Conservation (phyloP, 2,797 vertebrate species). For the Macrochelys suwanniensis region DNA sequence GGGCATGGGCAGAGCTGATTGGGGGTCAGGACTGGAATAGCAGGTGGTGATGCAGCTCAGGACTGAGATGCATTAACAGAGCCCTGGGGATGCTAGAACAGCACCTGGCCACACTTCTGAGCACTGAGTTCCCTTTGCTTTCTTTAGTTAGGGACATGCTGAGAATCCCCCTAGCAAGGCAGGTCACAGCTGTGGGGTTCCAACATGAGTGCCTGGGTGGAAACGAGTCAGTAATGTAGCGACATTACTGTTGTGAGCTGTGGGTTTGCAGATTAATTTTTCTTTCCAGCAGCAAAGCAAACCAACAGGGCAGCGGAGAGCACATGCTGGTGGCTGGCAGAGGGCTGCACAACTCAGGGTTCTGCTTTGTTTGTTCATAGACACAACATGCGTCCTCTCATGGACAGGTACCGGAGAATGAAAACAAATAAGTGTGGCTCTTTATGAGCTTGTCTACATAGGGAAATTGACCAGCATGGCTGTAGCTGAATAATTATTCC, state of each 20-base stretch:
- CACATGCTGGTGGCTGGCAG: accelerated
- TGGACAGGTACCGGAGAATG: background rate
- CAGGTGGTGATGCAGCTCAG: background rate
- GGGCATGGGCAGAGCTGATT: background rate
- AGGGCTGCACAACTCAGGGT: background rate
- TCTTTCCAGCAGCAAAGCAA: background rate
- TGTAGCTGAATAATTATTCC: background rate
- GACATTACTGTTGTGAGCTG: background rate
- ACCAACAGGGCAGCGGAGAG: accelerated
- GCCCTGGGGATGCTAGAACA: background rate
- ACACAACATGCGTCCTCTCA: background rate
- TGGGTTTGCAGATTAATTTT: background rate
- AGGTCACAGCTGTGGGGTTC: background rate
- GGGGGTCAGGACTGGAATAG: background rate
- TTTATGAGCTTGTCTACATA: accelerated
- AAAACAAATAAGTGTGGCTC: accelerated
- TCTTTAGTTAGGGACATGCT: background rate
- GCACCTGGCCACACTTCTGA: background rate
- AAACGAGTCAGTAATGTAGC: background rate
- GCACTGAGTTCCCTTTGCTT: background rate
- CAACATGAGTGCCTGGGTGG: background rate
- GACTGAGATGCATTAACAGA: background rate
- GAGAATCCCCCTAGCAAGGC: background rate
- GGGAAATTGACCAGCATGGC: background rate
- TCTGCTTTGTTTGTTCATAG: background rate